Conservation (phyloP, 2,113 vertebrate species). For the Rhinolophus sinicus region DNA sequence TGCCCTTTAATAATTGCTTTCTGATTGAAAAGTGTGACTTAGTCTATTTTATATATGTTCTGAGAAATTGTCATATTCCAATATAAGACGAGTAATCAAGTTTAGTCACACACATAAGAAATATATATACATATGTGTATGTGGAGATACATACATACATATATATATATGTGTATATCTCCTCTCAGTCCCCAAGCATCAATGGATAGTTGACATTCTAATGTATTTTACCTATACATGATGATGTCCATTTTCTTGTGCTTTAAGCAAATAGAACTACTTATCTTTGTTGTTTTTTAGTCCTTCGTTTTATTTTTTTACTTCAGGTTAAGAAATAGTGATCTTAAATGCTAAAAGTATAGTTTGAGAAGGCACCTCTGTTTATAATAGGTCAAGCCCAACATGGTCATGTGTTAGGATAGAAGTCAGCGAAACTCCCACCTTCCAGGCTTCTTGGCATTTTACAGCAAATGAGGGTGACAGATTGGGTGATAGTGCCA, state of each 20-base stretch:
- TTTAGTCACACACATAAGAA: background rate
- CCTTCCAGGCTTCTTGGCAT: background rate
- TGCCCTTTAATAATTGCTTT: conserved; percentile 20
- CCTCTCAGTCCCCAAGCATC: background rate
- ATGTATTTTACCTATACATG: background rate
- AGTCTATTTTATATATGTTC: background rate
- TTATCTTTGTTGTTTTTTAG: background rate
- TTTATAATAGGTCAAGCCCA: background rate
- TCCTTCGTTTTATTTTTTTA: conserved; percentile 33
- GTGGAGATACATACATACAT: no score
- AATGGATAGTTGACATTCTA: background rate
- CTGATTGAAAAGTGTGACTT: background rate
- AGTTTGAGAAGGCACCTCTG: background rate
- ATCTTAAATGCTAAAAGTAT: background rate
- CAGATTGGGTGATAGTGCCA: background rate
- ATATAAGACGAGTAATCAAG: background rate
- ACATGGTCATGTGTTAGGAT: background rate
- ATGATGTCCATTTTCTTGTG: background rate
- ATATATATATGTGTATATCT: background rate
- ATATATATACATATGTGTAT: background rate
- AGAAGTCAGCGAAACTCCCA: background rate
- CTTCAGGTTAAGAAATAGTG: background rate
- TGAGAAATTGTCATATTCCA: background rate
- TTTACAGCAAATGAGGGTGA: background rate
- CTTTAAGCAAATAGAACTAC: background rate